These are phyloP conservation scores for Scelioninae gen. 2 DNA, from an alignment of 2,888 invertebrate genomes.

Conservation along the genomic window DNA sequence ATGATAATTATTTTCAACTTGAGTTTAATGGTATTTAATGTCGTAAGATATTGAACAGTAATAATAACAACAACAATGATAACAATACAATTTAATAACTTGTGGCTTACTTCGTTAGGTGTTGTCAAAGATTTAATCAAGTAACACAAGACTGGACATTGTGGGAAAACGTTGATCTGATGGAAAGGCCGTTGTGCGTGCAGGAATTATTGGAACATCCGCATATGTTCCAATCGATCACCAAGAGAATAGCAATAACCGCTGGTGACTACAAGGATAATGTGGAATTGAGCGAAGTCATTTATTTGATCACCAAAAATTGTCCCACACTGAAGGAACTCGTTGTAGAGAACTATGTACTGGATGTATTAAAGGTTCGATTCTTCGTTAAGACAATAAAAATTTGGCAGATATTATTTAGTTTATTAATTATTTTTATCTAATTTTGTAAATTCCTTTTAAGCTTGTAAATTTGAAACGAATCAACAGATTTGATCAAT, in stretches of 20 bases:
- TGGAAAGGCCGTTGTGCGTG: constrained; percentile 68
- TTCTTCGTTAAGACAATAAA: no score
- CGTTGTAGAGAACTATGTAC: constrained; percentile 76
- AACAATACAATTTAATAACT: no score
- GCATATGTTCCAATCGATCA: constrained; percentile 75
- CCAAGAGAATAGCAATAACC: constrained; percentile 71
- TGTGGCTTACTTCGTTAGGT: constrained; percentile 72
- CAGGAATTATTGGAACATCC: constrained; percentile 74
- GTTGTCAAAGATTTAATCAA: constrained; percentile 76
- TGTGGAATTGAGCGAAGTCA: constrained; percentile 72
- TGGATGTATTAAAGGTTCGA: constrained; percentile 76
- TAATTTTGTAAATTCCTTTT: no score
- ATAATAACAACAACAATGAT: no score
- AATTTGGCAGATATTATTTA: no score
- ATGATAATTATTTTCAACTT: no score
- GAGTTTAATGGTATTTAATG: no score
- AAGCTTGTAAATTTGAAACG: no score
- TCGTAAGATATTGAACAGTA: no score
- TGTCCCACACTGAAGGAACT: constrained; percentile 76
- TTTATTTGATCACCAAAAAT: constrained; percentile 69
- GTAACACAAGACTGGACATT: constrained; percentile 77
- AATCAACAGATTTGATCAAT: no score
- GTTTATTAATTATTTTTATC: no score
- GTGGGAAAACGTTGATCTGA: constrained; percentile 77
- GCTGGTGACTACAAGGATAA: constrained; percentile 70